Conservation (phyloP, 2,888 invertebrate genomes). For the Gandaritis pyraliata region DNA sequence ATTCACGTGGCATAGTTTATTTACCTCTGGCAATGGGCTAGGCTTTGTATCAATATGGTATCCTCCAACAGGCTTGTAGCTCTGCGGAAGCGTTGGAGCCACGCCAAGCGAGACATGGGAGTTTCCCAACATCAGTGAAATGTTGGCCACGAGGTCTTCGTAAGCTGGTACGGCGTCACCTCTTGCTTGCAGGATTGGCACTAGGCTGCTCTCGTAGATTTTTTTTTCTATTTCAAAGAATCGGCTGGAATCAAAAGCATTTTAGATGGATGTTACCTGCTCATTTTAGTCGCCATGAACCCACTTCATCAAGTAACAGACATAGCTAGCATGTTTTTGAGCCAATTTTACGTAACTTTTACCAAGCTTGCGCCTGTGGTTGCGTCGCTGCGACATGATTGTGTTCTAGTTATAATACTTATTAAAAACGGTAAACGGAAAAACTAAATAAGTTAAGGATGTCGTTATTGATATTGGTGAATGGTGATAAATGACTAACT, state of each 20-base stretch:
- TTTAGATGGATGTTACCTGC: too few species aligned
- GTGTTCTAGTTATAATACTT: too few species aligned
- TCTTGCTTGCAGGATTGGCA: conserved; percentile 36
- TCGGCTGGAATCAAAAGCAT: conserved; percentile 25
- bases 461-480: too few species aligned
- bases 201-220: conserved; percentile 29
- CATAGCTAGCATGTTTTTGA: too few species aligned
- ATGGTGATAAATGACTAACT: too few species aligned
- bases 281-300: too few species aligned
- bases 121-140: conserved; percentile 62
- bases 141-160: conserved; percentile 54
- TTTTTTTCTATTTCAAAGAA: conserved; percentile 26
- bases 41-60: conserved; percentile 60
- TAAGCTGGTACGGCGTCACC: conserved; percentile 50
- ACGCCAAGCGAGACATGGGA: conserved; percentile 59
- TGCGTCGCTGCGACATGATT: too few species aligned
- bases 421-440: too few species aligned
- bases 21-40: conserved; percentile 60
- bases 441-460: too few species aligned
- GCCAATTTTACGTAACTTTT: too few species aligned
- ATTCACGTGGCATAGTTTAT: neutral
- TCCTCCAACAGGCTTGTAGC: conserved; percentile 59
- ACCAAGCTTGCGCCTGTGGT: too few species aligned
- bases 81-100: conserved; percentile 56
- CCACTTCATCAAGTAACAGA: too few species aligned